Evolutionary conservation across 2,888 invertebrate species (phyloP), one percentile per base, ranked within the genome.

Genomic region (Marronus borbonicus): DNA sequence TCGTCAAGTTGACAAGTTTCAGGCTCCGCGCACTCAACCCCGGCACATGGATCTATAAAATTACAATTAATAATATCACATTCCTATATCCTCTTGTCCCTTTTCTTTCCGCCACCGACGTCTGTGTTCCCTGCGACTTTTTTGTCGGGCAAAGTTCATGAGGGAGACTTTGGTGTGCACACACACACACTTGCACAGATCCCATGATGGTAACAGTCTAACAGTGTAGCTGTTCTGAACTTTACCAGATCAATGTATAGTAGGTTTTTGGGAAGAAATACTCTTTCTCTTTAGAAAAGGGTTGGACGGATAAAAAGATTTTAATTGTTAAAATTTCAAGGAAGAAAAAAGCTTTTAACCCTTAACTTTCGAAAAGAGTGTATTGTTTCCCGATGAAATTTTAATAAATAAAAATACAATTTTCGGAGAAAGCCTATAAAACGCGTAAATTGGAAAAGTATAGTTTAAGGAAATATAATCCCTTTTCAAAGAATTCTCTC

Each of bases 1-100:
- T 92, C 92, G 88, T 95, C 95, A 88, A 97, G 90, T 88, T 95
- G 95, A 89, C 97, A 97, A 79, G 96, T 91, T 86, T 96, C 94
- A 44, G 94, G 94, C 81, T 94, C 93, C 39, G 93, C 90, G 89
- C 97, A 97, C 85, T 92, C 91, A 82, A 95, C 91, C 78, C 93
- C 94, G 60, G 93, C 92, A 88, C 97, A 97, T 0, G 97, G 97
- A 92, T 97, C 97, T 97, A 90, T 69, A 90, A 89, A 70, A 70
- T 70, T 84, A 80, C 81, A 62, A 75, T 62, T 70, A 76, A 69
- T 76, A 76, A 64, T 49, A 50, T 69, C 76, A 70, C 58, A 70
- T 70, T 69, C 28, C 69, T 69, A 69, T 52, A 39, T 24, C 50
- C 55, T 20, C 10, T 70, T 36, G 12, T 14, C 31, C 28, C n/a